phyloP scores from a whole-genome alignment of 2,888 invertebrate species.

The Heliconius cydno region DNA sequence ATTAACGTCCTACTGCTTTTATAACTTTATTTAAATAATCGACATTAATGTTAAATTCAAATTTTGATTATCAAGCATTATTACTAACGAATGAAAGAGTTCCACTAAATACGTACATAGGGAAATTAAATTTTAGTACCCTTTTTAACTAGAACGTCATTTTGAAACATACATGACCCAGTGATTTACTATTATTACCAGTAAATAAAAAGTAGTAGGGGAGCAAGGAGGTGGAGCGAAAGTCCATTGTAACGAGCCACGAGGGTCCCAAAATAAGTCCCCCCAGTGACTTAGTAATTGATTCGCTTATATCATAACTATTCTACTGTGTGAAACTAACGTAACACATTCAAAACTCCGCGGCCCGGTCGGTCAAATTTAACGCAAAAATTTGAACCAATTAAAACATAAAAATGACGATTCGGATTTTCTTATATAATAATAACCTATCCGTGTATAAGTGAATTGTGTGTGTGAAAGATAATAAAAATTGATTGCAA shows the following conservation, averaged over 20 bases:
- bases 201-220: constrained; percentile 83
- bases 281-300: constrained; percentile 76
- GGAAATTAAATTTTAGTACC: constrained; percentile 60
- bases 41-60: background rate
- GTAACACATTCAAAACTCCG: constrained; percentile 38
- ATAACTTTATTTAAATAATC: background rate
- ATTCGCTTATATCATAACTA: constrained; percentile 73
- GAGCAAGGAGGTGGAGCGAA: constrained; percentile 82
- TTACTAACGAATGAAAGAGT: background rate
- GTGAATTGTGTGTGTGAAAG: constrained; percentile 68
- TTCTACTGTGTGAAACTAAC: constrained; percentile 53
- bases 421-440: constrained; percentile 37
- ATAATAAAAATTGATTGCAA: constrained; percentile 61
- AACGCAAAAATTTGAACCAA: constrained; percentile 29
- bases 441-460: constrained; percentile 48
- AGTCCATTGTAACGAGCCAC: constrained; percentile 71
- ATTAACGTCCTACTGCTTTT: too few relatives aligned
- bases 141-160: constrained; percentile 58
- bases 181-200: constrained; percentile 83
- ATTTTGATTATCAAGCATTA: background rate
- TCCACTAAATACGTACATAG: constrained; percentile 3
- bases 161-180: constrained; percentile 68
- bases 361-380: constrained; percentile 26
- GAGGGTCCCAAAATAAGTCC: constrained; percentile 75
- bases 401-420: constrained; percentile 39